These are phyloP conservation scores for Cryptus viduatorius DNA, from an alignment of 2,888 invertebrate species.

Conservation along the genomic window DNA sequence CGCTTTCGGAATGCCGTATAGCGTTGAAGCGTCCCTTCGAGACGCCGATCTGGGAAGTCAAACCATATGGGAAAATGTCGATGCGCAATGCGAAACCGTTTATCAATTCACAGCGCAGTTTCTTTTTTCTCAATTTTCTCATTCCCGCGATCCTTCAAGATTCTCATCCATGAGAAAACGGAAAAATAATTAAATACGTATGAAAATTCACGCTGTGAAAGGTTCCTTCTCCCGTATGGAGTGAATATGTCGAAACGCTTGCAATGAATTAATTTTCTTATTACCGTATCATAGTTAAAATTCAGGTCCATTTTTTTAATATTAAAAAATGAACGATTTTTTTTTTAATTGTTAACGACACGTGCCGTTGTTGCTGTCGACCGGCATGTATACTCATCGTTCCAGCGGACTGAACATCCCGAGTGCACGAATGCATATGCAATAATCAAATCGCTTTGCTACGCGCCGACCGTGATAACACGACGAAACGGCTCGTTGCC, in stretches of 20 bases:
- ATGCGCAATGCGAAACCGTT: background rate
- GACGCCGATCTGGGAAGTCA: background rate
- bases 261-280: too few species aligned
- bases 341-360: background rate
- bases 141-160: background rate
- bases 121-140: background rate
- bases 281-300: too few species aligned
- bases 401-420: background rate
- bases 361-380: background rate
- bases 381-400: background rate
- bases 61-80: background rate
- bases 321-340: too few species aligned
- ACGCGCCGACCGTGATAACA: background rate
- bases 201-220: conserved; percentile 13
- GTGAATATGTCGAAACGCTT: too few species aligned
- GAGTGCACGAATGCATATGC: conserved; percentile 3
- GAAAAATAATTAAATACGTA: background rate
- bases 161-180: background rate
- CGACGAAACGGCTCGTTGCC: conserved; percentile 2
- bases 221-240: background rate
- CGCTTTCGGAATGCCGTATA: background rate
- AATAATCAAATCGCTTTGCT: background rate
- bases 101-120: background rate
- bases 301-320: too few species aligned
- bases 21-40: background rate